Conservation (phyloP, 2,113 vertebrate species). For the Onychorhynchus coronatus region DNA sequence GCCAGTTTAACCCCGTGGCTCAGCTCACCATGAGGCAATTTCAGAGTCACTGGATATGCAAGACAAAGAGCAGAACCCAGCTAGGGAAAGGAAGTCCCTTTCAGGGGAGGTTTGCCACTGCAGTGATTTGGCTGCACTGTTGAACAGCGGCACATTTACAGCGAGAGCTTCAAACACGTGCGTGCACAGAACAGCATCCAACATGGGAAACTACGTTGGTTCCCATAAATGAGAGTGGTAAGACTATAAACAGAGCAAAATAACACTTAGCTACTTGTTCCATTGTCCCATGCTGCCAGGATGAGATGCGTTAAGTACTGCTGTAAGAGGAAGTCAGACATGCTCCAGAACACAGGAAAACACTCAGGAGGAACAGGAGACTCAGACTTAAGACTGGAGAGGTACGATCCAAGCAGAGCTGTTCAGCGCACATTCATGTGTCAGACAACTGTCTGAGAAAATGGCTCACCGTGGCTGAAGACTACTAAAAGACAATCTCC, state of each 20-base stretch:
- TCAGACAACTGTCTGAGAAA: neutral
- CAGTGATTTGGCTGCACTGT: neutral
- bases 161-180: neutral
- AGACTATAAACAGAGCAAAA: neutral
- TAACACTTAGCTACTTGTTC: neutral
- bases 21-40: neutral
- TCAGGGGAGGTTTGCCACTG: neutral
- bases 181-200: neutral
- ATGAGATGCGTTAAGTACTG: neutral
- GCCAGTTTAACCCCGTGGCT: neutral
- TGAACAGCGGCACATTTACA: neutral
- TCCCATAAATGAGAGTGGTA: neutral
- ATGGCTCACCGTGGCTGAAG: neutral
- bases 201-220: rapidly evolving
- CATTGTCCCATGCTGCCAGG: neutral
- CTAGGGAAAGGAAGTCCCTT: neutral
- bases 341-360: neutral
- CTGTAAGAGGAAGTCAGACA: neutral
- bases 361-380: neutral
- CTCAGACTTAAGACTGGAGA: neutral
- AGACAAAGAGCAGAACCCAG: neutral
- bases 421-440: rapidly evolving
- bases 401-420: neutral
- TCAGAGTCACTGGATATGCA: neutral
- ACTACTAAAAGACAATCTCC: neutral